Base-by-base conservation (phyloP, 2,113 vertebrate species). In the Buteo buteo region DNA sequence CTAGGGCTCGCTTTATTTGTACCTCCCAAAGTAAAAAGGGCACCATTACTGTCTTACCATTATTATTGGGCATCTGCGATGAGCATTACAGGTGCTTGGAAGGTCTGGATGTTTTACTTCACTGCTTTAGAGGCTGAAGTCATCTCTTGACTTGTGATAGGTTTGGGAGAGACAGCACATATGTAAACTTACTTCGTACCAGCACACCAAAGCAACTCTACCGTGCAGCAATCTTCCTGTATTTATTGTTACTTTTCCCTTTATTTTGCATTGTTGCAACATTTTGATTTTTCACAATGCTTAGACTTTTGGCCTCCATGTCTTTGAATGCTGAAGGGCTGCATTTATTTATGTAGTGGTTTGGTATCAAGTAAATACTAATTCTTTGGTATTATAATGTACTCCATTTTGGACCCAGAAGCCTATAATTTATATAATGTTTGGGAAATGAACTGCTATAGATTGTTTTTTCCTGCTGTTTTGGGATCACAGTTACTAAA, bases 31-130 rank as follows among this genome's bases (percentile, higher is more conserved):
- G n/a, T 8, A 16, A 40, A 45, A 66, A 49, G 32, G 28, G 29
- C 50, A 58, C n/a, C 16, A 6, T 24, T 49, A 50, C 36, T 28
- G 44, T 10, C 38, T 36, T n/a, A 2, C 0, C 9, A 0, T 65
- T 34, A 11, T 9, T 0, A 0, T 42, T 82, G 44, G 55, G 7
- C 47, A 74, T 13, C 80, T 44, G 4, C 0, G 0, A 7, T 36
- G 21, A 11, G 4, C 17, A 70, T 16, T 44, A 15, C 42, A 58
- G 50, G 15, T 8, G 1, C 36, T 50, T 58, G 18, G 22, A 66
- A 62, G 16, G 40, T 29, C 34, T 13, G n/a, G 12, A 4, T 77
- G 18, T 57, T 92, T 92, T 31, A 54, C 59, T 57, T 81, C 4
- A 4, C 58, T 61, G 40, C 80, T 86, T 77, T 55, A 67, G 50